phyloP scores from a whole-genome alignment of 2,113 vertebrate species.

The Hemicordylus capensis region DNA sequence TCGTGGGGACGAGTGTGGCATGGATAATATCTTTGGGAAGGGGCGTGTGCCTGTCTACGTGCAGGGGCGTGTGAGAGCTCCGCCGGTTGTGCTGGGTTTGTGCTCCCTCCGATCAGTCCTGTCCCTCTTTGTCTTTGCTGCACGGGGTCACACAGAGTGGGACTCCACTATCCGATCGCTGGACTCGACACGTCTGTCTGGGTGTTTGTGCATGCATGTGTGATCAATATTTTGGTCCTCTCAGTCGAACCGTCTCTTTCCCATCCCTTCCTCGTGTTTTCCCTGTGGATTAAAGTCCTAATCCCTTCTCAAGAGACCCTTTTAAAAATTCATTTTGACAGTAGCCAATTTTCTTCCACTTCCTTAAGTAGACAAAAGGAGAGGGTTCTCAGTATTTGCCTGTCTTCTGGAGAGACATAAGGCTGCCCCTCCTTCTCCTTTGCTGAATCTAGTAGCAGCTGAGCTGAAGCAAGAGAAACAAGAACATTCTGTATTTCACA shows the following conservation, averaged over 20 bases:
- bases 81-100: background rate
- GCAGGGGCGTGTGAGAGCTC: background rate
- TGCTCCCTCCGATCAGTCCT: background rate
- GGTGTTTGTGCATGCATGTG: background rate
- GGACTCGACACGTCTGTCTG: background rate
- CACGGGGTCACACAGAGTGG: background rate
- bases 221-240: background rate
- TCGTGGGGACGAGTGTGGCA: background rate
- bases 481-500: slow-evolving; percentile 75
- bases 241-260: background rate
- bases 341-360: background rate
- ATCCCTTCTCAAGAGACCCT: background rate
- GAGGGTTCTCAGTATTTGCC: background rate
- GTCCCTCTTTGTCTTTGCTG: background rate
- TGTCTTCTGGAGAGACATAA: background rate
- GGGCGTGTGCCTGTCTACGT: background rate
- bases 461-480: slow-evolving; percentile 63
- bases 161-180: background rate
- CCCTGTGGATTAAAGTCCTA: background rate
- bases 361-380: background rate
- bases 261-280: background rate
- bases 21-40: background rate
- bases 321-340: too few relatives aligned
- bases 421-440: background rate
- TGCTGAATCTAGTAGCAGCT: slow-evolving; percentile 39